A percentile compares a stretch with the other conserved stretches of the same genome.
Evolutionary conservation across 2,888 invertebrate species (phyloP).

Genomic region (Drosophila greeni): DNA sequence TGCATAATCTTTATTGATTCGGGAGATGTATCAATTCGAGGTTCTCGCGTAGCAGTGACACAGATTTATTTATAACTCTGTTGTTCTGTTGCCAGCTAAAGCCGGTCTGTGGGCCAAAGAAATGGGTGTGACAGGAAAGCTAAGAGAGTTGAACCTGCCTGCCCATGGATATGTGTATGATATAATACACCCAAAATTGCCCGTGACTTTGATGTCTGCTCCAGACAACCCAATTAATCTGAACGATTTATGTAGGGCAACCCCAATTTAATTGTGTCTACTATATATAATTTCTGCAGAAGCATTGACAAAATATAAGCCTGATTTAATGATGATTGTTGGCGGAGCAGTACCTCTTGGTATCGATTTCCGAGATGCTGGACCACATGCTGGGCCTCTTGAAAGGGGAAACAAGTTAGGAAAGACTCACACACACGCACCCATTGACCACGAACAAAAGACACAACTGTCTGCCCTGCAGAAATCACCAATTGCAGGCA

Average conservation of each 20-base stretch:
- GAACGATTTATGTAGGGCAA: conserved; percentile 23
- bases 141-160: conserved; percentile 14
- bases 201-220: conserved; percentile 11
- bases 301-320: conserved; percentile 35
- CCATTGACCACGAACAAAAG: conserved; percentile 41
- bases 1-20: conserved; percentile 63
- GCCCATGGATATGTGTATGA: background rate
- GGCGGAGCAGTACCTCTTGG: background rate
- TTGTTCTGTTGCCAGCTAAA: conserved; percentile 24
- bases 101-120: conserved; percentile 49
- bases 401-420: conserved; percentile 23
- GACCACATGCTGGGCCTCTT: conserved; percentile 32
- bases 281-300: conserved; percentile 24
- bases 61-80: conserved; percentile 66
- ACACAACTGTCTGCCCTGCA: conserved; percentile 26
- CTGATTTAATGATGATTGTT: conserved; percentile 15
- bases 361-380: conserved; percentile 9
- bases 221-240: conserved; percentile 22
- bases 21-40: conserved; percentile 45
- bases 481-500: conserved; percentile 36
- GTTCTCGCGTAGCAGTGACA: conserved; percentile 50
- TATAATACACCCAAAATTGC: conserved; percentile 26
- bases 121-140: conserved; percentile 52
- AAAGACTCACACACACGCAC: conserved; percentile 22
- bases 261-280: conserved; percentile 4